Evolutionary conservation across 2,797 vertebrate genomes (phyloP).

Genomic region (Hydrophis major): DNA sequence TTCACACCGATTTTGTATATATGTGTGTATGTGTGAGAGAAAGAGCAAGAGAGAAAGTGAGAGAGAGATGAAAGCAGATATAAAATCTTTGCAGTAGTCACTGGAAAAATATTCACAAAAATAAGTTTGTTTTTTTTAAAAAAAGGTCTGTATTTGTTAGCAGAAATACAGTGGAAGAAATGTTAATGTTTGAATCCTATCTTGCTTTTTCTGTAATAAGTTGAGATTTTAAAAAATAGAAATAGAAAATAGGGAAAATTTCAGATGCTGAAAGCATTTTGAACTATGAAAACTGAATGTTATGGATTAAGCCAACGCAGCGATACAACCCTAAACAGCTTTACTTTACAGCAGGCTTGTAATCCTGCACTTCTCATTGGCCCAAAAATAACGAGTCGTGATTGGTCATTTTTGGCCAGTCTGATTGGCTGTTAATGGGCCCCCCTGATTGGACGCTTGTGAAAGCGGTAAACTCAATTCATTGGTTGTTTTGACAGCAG

Average conservation of each 20-base stretch:
- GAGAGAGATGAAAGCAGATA: not conserved
- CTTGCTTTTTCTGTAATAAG: constrained; percentile 8
- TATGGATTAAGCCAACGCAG: not conserved
- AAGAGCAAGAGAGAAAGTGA: not conserved
- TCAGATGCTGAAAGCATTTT: not conserved
- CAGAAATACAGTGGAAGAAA: not conserved
- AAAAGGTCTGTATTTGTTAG: not conserved
- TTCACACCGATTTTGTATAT: constrained; percentile 9
- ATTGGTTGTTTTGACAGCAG: no score
- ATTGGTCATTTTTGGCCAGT: no score
- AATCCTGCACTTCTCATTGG: no score
- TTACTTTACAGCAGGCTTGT: no score
- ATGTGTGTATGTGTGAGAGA: not conserved
- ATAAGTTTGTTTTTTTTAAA: not conserved
- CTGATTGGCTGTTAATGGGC: no score
- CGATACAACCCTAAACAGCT: no score
- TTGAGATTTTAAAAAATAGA: not conserved
- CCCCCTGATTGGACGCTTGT: no score
- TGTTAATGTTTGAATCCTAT: not conserved
- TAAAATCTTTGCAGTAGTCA: constrained; percentile 7
- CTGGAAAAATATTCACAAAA: not conserved
- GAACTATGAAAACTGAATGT: not conserved
- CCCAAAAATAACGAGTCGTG: no score
- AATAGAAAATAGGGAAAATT: not conserved
- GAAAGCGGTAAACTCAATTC: no score